phyloP scores from a whole-genome alignment of 2,797 vertebrate genomes.

The Coilia nasus region DNA sequence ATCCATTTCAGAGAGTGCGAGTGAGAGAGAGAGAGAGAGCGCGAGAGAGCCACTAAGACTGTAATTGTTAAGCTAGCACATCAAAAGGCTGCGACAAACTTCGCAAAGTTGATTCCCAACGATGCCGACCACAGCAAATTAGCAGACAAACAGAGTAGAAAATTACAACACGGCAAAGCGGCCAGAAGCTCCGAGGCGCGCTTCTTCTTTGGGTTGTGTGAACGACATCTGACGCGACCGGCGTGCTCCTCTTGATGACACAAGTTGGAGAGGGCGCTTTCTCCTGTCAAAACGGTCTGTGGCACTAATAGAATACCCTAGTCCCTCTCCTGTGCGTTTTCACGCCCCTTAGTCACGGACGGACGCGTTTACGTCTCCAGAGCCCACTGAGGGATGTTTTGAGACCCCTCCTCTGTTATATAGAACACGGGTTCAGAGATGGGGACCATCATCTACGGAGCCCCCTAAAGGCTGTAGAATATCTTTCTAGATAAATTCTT shows the following conservation, averaged over 20 bases:
- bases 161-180: not conserved
- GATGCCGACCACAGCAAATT: not conserved
- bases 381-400: not conserved
- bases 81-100: not conserved
- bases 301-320: not conserved
- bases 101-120: not conserved
- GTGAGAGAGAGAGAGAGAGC: too few species aligned
- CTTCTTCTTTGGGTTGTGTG: not conserved
- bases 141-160: not conserved
- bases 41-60: too few species aligned
- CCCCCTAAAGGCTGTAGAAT: not conserved
- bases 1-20: constrained; percentile 61
- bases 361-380: not conserved
- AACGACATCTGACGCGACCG: constrained; percentile 30
- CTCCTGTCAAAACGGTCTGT: not conserved
- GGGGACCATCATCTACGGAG: not conserved
- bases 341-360: not conserved
- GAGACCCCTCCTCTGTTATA: not conserved
- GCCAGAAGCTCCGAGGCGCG: not conserved
- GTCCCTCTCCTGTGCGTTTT: too few species aligned
- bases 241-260: not conserved
- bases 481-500: not conserved
- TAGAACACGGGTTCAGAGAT: not conserved
- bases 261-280: not conserved
- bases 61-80: too few species aligned